Base-by-base conservation (phyloP, 2,797 vertebrate genomes). In the Gorsachius magnificus region DNA sequence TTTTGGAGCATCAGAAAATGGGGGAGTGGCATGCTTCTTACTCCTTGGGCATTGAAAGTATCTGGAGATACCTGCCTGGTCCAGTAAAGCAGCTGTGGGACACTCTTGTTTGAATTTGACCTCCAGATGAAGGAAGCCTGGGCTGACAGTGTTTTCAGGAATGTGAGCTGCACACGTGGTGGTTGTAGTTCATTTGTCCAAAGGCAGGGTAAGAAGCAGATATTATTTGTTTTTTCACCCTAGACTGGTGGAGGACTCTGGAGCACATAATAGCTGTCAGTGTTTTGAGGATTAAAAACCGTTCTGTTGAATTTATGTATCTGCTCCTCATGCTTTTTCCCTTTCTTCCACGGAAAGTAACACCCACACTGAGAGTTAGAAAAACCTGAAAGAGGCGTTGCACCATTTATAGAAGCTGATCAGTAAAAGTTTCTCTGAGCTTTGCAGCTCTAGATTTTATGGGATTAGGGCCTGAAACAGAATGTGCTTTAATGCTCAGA, bases 341-440 rank as follows among this genome's bases (percentile, higher is more conserved):
- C 56, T 90, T 92, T 95, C 83, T 95, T 94, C 95, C 76, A 80
- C 4, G 4, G 72, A 94, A 96, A 96, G 65, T 65, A 61, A 89
- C 94, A 71, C 93, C 95, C 81, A 96, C 78, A 28, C 50, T 61
- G 68, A 77, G 85, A 87, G 70, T 83, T 31, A 82, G 78, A 77
- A 93, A 96, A 95, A 45, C 65, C 61, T 85, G 81, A 65, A 61
- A 95, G 75, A 95, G 92, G 93, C 88, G 41, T 92, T 96, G 70
- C 68, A 87, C 75, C 77, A 66, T 95, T 97, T 96, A 95, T 91
- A 95, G 93, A 88, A 71, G 21, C 88, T 70, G 48, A 87, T 84
- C 78, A 33, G 88, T 79, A 35, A 92, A 92, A 92, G 92, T 95
- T 96, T 68, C 65, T 70, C 53, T 85, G 60, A 78, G 86, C 75